Base-by-base conservation (phyloP, 2,797 vertebrate genomes). In the Geotrypetes seraphini region DNA sequence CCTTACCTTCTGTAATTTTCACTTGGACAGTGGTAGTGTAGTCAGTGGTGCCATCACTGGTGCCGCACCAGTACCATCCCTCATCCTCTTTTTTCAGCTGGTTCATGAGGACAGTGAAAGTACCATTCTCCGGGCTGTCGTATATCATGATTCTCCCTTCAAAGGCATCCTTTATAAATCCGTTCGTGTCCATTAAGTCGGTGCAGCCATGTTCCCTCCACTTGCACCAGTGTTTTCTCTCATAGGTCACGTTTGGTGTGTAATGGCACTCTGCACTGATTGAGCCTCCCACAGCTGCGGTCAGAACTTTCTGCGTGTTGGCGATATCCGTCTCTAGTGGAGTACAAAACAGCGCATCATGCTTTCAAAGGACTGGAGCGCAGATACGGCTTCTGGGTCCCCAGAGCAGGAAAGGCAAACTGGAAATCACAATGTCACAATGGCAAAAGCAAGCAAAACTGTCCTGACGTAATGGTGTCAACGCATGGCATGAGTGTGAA, bases 21-120 rank as follows among this genome's bases (percentile, higher is more conserved):
- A 85, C 44, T 28, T 83, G 47, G 1, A 53, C 16, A 0, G 50
- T 28, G 1, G 64, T 48, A 1, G 47, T 69, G 54, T 53, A 71
- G 23, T 41, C 59, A 12, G 7, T 16, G 3, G 26, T 22, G 0
- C 67, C 54, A 0, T 31, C 2, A 5, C 28, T 28, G 0, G 68
- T 51, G 28, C 69, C 49, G 34, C 78, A 84, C 82, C 82, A 85
- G 31, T 81, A 85, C 9, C 56, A 67, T 15, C 68, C 80, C 0
- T 34, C 1, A 12, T 85, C 79, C 0, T 3, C 2, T 1, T 17
- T 2, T 4, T 8, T 17, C 36, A 84, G 69, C 53, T 67, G 57
- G 53, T 63, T 81, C 53, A 83, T 48, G 27, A 79, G 14, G 22
- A 85, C 0, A 0, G 50, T 69, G 42, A 65, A 20, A 0, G 33